Evolutionary conservation across 2,797 vertebrate genomes (phyloP).

Genomic region (Todus mexicanus): DNA sequence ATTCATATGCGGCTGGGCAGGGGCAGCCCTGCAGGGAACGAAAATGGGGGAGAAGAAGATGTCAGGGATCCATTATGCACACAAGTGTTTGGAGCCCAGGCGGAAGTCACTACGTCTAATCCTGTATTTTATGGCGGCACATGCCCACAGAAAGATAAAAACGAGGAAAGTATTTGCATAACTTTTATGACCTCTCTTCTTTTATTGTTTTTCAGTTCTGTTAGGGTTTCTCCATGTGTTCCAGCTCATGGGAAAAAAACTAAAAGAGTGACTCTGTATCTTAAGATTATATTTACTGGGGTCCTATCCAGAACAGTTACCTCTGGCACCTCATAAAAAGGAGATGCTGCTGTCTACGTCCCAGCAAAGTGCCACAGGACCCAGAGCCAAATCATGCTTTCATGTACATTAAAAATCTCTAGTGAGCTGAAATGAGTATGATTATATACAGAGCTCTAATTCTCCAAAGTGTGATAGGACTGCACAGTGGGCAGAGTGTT

Average conservation of each 20-base stretch:
- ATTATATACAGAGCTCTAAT: neutral
- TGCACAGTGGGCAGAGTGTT: rapidly evolving
- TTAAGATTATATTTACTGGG: neutral
- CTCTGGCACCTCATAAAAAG: neutral
- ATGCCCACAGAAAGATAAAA: neutral
- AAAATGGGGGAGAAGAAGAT: constrained; percentile 21
- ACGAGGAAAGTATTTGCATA: neutral
- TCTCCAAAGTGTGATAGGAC: neutral
- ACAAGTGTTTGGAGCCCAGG: neutral
- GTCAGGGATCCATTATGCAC: constrained; percentile 16
- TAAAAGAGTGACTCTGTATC: neutral
- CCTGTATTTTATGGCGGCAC: neutral
- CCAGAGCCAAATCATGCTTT: neutral
- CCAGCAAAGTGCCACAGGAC: neutral
- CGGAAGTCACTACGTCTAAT: neutral
- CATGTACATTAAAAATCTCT: neutral
- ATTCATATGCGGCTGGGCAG: constrained; percentile 78
- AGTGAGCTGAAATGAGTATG: neutral
- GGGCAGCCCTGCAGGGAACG: neutral
- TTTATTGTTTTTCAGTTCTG: neutral
- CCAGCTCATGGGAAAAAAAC: neutral
- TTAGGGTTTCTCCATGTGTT: neutral
- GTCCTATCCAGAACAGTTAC: neutral
- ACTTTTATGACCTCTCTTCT: neutral
- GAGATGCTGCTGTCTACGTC: rapidly evolving